Conservation (phyloP, 2,797 vertebrate species). For the Catharus ustulatus region DNA sequence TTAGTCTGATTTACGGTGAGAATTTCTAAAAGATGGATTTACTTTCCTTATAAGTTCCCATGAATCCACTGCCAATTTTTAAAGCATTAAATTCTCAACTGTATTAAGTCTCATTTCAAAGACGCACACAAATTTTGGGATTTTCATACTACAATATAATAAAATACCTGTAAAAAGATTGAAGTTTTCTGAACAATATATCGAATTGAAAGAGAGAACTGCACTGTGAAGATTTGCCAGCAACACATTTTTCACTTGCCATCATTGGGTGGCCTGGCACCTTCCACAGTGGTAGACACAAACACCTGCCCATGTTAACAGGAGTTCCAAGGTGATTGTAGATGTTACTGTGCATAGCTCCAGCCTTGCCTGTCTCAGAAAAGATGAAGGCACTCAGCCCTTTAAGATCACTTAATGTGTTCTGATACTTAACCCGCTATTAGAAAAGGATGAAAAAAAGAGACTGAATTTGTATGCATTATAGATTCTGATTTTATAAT, state of each 20-base stretch:
- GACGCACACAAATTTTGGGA: accelerated
- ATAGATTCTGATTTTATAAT: conserved; percentile 13
- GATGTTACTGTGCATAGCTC: conserved; percentile 46
- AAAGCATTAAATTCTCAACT: background rate
- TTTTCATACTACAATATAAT: background rate
- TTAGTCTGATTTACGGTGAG: conserved; percentile 21
- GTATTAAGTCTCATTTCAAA: background rate
- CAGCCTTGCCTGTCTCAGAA: conserved; percentile 53
- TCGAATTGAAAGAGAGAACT: background rate
- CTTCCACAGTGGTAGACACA: background rate
- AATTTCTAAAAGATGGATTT: conserved; percentile 45
- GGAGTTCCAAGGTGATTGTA: conserved; percentile 69
- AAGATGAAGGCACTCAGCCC: conserved; percentile 61
- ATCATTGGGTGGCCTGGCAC: conserved; percentile 40
- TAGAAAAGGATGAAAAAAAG: conserved; percentile 31
- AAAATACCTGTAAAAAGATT: background rate
- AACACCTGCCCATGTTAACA: conserved; percentile 44
- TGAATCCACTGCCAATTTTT: conserved; percentile 15
- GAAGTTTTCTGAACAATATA: background rate
- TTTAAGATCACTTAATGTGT: conserved; percentile 64
- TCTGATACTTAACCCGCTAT: conserved; percentile 46
- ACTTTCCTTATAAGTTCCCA: background rate
- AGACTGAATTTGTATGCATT: conserved; percentile 10
- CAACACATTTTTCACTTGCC: background rate
- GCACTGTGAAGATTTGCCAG: background rate